These are phyloP conservation scores for Camponotus pennsylvanicus DNA, from an alignment of 1,140 invertebrate species.

Conservation along the genomic window DNA sequence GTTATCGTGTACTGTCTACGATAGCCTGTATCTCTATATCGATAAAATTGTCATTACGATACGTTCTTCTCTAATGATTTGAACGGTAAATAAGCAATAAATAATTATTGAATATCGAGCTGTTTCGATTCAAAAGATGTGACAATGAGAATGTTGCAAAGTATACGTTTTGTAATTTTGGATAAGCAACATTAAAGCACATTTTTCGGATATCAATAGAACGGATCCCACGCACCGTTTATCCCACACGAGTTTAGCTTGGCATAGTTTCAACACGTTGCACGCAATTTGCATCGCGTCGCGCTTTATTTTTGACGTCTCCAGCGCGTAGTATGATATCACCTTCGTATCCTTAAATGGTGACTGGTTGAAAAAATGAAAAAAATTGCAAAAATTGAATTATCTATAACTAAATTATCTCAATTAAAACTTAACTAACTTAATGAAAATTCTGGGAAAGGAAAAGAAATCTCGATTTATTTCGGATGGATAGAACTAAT, in stretches of 20 bases:
- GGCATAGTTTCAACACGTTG: slow-evolving; percentile 44
- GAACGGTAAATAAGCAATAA: neutral
- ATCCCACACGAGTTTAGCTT: neutral
- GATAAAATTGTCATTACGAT: neutral
- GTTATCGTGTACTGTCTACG: slow-evolving; percentile 13
- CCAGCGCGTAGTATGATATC: slow-evolving; percentile 34
- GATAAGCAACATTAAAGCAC: neutral
- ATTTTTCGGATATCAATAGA: slow-evolving; percentile 55
- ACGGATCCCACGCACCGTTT: slow-evolving; percentile 25
- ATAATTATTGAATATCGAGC: neutral
- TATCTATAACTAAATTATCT: neutral
- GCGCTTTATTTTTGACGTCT: slow-evolving; percentile 53
- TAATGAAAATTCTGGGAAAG: neutral
- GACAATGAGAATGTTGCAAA: neutral
- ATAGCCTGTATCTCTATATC: neutral
- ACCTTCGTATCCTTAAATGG: slow-evolving; percentile 43
- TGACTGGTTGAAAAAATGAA: neutral
- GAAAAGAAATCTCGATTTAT: neutral
- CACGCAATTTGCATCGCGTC: slow-evolving; percentile 55
- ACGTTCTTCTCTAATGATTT: neutral
- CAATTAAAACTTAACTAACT: neutral
- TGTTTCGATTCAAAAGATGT: slow-evolving; percentile 3
- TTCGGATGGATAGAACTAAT: slow-evolving; percentile 49
- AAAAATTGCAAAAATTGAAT: neutral
- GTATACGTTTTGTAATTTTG: neutral